A percentile compares a stretch with the other conserved stretches of the same genome.
phyloP scores from a whole-genome alignment of 2,888 invertebrate genomes.

The Apamea monoglypha region DNA sequence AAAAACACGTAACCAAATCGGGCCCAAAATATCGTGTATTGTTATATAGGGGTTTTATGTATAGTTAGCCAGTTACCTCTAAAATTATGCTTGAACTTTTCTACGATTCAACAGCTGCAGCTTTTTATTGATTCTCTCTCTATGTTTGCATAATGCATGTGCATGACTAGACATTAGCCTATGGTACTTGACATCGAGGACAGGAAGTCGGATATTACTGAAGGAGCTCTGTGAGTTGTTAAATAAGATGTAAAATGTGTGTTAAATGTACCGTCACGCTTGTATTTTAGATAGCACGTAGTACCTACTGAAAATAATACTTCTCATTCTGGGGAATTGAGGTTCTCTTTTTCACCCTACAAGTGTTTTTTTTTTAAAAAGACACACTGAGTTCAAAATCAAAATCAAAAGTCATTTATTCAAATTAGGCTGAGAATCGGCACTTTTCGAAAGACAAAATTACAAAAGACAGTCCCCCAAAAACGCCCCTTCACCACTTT shows the following conservation, averaged over 20 bases:
- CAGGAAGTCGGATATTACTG: conserved; percentile 77
- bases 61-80: conserved; percentile 2
- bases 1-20: neutral
- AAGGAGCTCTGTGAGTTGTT: conserved; percentile 40
- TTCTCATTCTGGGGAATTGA: neutral
- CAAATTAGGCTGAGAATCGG: too few species aligned
- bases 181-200: conserved; percentile 75
- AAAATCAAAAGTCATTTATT: too few species aligned
- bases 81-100: conserved; percentile 42
- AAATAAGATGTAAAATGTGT: conserved; percentile 36
- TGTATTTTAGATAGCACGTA: conserved; percentile 3
- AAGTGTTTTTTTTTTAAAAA: too few species aligned
- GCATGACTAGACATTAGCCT: conserved; percentile 71
- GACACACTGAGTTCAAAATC: too few species aligned
- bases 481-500: too few species aligned
- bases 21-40: neutral
- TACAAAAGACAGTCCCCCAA: too few species aligned
- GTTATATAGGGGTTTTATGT: neutral
- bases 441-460: too few species aligned
- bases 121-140: conserved; percentile 58
- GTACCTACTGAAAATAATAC: neutral
- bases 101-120: conserved; percentile 66
- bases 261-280: conserved; percentile 50
- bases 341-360: conserved; percentile 13
- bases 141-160: conserved; percentile 72